Evolutionary conservation across 2,797 vertebrate species (phyloP).

Genomic region (Microcaecilia unicolor): DNA sequence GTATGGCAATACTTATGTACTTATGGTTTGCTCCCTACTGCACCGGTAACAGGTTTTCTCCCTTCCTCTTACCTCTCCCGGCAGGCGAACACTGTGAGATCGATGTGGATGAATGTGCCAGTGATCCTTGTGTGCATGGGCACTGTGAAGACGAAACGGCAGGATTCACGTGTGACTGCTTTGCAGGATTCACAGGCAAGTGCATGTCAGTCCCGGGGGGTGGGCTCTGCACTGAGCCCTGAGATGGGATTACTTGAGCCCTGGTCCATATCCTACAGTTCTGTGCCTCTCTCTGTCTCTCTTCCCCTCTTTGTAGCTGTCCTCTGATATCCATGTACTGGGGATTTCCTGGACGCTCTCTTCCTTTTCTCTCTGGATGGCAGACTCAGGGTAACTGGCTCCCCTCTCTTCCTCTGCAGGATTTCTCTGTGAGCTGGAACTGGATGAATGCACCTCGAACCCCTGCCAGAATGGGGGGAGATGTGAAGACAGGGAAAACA

Average conservation of each 20-base stretch:
- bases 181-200: conserved; percentile 83
- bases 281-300: neutral
- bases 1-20: too few relatives aligned
- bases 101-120: conserved; percentile 84
- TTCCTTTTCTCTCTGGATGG: too few relatives aligned
- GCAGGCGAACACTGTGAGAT: conserved; percentile 85
- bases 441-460: conserved; percentile 77
- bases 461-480: conserved; percentile 78
- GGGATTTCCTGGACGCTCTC: too few relatives aligned
- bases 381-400: neutral
- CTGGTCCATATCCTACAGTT: neutral
- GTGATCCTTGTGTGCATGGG: conserved; percentile 76
- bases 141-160: conserved; percentile 82
- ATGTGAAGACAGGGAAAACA: conserved; percentile 45
- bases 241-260: too few relatives aligned
- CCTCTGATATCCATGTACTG: neutral
- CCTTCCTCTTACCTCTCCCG: neutral
- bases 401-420: conserved; percentile 32
- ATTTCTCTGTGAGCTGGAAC: conserved; percentile 73
- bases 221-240: too few relatives aligned
- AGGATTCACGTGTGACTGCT: conserved; percentile 78
- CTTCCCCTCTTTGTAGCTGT: neutral
- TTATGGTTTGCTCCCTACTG: too few relatives aligned
- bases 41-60: too few relatives aligned
- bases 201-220: too few relatives aligned